A percentile compares a stretch with the other conserved stretches of the same genome.
These are phyloP conservation scores for Oscheius onirici DNA, from an alignment of 2,888 invertebrate genomes.

Conservation along the genomic window DNA sequence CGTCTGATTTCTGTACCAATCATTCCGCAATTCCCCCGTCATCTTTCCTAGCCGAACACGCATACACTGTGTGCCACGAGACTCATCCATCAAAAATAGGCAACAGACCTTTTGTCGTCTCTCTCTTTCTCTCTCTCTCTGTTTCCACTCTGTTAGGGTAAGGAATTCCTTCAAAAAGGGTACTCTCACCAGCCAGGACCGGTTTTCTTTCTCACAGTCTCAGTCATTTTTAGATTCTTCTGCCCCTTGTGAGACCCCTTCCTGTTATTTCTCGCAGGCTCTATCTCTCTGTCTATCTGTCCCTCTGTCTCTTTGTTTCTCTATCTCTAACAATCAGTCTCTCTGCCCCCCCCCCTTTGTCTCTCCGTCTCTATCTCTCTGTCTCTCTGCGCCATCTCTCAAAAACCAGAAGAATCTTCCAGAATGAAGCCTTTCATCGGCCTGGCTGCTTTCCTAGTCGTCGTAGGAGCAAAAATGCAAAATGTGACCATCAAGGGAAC, in stretches of 20 bases:
- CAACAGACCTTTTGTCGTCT: not conserved
- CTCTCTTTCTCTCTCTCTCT: not conserved
- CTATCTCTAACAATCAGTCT: not conserved
- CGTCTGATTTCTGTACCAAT: no score
- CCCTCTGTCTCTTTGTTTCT: not conserved
- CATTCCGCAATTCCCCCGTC: not conserved
- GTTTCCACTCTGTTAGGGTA: not conserved
- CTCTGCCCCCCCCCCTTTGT: not conserved
- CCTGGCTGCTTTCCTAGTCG: not conserved
- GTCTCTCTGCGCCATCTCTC: not conserved
- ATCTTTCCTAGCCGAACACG: not conserved
- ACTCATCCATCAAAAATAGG: not conserved
- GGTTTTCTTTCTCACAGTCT: slow-evolving; percentile 1
- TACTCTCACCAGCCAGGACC: not conserved
- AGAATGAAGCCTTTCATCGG: slow-evolving; percentile 12
- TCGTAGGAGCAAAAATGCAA: slow-evolving; percentile 35
- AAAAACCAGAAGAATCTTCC: not conserved
- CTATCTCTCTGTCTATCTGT: no score
- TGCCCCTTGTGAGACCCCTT: not conserved
- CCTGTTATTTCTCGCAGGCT: no score
- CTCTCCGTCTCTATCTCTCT: not conserved
- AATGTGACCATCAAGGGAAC: slow-evolving; percentile 57
- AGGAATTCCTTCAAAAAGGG: not conserved
- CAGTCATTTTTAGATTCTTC: no score
- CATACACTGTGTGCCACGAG: not conserved